Evolutionary conservation across 2,797 vertebrate genomes (phyloP), one percentile per base, ranked within the genome.

Genomic region (Ceyx erithaca): DNA sequence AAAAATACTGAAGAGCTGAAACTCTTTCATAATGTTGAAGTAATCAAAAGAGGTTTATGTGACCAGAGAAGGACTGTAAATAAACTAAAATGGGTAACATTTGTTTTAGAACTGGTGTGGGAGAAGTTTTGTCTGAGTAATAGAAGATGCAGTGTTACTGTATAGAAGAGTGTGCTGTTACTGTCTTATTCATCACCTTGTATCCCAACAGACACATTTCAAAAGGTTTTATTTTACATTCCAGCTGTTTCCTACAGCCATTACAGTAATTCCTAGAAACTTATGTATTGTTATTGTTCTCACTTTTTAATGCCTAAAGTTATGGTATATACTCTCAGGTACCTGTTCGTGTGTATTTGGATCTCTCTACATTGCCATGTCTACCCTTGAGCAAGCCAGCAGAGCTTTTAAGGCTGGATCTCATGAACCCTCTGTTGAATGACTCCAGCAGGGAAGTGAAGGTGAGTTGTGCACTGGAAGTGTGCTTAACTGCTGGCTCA

Each of bases 281-380:
- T 14, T 57, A 1, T 22, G 10, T 43, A 18, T 70, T 54, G 17
- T 3, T 12, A 35, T 15, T 68, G 23, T 45, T 49, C 13, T 28
- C 13, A n/a, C 31, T 70, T 59, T 16, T 20, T 17, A 75, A 22
- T 30, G 37, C 28, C 58, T 85, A 22, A 92, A 43, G 22, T 43
- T 57, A 3, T 30, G 40, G 20, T 87, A 5, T 81, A 0, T 80
- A 6, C 85, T 86, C 73, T 9, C 48, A 99, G 99, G 99, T 99
- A 10, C 99, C 99, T 7, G 98, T 99, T n/a, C 99, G 98, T 48
- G 98, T 99, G 45, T 99, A 99, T 97, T 93, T 99, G 98, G 99
- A 99, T 97, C 98, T 99, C 9, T 98, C 98, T 46, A 99, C 99
- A 0, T 96, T 99, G 93, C 97, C 98, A 5, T 99, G 98, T 92